Evolutionary conservation across 2,113 vertebrate species (phyloP).

Genomic region (Cygnus atratus): DNA sequence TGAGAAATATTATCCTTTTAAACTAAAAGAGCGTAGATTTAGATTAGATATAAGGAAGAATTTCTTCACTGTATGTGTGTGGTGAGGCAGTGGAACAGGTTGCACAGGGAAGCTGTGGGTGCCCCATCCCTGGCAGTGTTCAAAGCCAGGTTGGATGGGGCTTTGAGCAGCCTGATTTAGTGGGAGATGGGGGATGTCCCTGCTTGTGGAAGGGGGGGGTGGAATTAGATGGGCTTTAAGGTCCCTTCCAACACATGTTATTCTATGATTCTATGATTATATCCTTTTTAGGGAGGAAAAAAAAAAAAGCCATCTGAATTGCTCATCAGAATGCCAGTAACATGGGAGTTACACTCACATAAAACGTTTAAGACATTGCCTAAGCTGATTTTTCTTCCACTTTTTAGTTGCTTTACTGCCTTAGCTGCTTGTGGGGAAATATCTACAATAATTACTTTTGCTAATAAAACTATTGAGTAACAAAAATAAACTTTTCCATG

Average conservation of each 20-base stretch:
- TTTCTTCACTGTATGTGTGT: not conserved
- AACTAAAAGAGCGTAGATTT: not conserved
- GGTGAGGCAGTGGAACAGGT: not conserved
- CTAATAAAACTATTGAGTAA: not conserved
- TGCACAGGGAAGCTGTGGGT: not conserved
- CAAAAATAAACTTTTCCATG: not conserved
- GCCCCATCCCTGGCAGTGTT: not conserved
- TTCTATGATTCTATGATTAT: not conserved
- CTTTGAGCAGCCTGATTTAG: not conserved
- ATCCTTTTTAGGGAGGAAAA: not conserved
- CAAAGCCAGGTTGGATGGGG: not conserved
- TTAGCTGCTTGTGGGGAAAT: not conserved
- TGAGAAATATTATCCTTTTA: not conserved
- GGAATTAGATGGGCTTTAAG: not conserved
- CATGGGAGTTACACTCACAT: not conserved
- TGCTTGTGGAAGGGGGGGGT: not conserved
- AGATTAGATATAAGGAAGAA: not conserved
- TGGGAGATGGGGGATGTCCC: not conserved
- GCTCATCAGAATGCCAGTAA: not conserved
- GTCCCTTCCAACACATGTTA: not conserved
- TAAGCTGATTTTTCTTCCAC: not conserved
- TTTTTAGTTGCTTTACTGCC: not conserved
- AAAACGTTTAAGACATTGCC: not conserved
- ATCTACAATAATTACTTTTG: not conserved
- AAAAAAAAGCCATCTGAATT: fast-evolving